Base-by-base conservation (phyloP, 2,797 vertebrate species). In the Adelosebastes latens region DNA sequence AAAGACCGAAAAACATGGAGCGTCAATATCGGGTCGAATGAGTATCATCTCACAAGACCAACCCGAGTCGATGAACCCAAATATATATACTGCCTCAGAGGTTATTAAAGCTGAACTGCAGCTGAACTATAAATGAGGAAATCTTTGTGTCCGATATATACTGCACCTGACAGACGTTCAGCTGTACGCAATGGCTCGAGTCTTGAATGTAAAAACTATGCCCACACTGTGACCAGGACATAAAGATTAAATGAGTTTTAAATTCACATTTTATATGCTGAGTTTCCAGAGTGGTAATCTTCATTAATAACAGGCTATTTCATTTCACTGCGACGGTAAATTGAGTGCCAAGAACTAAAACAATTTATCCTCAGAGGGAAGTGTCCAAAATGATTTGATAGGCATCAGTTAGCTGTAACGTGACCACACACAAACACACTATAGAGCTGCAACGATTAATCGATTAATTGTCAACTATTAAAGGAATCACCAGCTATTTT, bases 1-100 rank as follows among this genome's bases (percentile, higher is more conserved):
- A 87, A 85, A 79, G 75, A 29, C 49, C 1, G 5, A 78, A 87
- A 90, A 90, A 82, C 75, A 42, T 14, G n/a, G 13, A 56, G 67
- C 18, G 18, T 87, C 42, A 68, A 56, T 75, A 79, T 85, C 42
- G 73, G 22, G 66, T 34, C 14, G n/a, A 75, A 77, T 64, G 63
- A 86, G 80, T 11, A 66, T 88, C 69, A 69, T 72, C 60, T 86
- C 71, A 25, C 25, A 73, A 42, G 60, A 79, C 72, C 71, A 62
- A 32, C 36, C 20, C 0, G 4, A 66, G 58, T 74, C 42, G 7
- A 16, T 67, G 66, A 72, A 69, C 75, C 69, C 25, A 66, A 56
- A 53, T 61, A 39, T 39, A 39, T 39, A 34, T 3, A 72, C 24
- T 1, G 9, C 31, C 24, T 46, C 16, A 2, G 11, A 70, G 49